phyloP scores from a whole-genome alignment of 2,888 invertebrate genomes.

The Archips crataeganus region DNA sequence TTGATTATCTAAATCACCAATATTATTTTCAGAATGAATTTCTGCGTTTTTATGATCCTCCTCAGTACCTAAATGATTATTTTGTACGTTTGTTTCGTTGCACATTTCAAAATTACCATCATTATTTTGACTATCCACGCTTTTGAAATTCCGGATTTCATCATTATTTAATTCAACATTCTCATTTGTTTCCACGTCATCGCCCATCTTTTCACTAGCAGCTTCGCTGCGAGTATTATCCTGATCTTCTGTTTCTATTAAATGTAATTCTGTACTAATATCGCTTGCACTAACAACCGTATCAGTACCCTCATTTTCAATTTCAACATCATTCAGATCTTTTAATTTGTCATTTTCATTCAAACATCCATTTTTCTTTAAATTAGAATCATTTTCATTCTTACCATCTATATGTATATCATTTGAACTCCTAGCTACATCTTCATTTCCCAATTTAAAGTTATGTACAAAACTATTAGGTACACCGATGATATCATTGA shows the following conservation, averaged over 20 bases:
- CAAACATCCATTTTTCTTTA: neutral
- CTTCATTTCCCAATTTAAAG: constrained; percentile 4
- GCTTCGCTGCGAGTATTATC: neutral
- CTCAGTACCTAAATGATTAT: neutral
- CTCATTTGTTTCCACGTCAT: neutral
- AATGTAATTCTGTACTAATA: neutral
- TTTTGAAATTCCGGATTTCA: neutral
- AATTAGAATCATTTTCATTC: neutral
- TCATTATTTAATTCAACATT: neutral
- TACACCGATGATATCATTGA: constrained; percentile 32
- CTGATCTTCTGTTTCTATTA: neutral
- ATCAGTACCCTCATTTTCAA: neutral
- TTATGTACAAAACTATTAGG: neutral
- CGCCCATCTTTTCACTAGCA: neutral
- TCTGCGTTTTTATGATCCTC: neutral
- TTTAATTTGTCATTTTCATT: constrained; percentile 3
- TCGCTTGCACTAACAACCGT: neutral
- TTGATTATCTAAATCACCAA: neutral
- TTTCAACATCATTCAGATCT: constrained; percentile 5
- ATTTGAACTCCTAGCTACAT: constrained; percentile 15
- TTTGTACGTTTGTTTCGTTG: neutral
- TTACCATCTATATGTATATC: neutral
- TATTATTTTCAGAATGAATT: neutral
- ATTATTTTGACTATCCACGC: neutral
- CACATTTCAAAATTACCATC: neutral